Percentiles rank a stretch among this genome's conserved stretches.
These are phyloP conservation scores for Syngnathoides biaculeatus DNA, from an alignment of 2,113 vertebrate species.

Conservation along the genomic window DNA sequence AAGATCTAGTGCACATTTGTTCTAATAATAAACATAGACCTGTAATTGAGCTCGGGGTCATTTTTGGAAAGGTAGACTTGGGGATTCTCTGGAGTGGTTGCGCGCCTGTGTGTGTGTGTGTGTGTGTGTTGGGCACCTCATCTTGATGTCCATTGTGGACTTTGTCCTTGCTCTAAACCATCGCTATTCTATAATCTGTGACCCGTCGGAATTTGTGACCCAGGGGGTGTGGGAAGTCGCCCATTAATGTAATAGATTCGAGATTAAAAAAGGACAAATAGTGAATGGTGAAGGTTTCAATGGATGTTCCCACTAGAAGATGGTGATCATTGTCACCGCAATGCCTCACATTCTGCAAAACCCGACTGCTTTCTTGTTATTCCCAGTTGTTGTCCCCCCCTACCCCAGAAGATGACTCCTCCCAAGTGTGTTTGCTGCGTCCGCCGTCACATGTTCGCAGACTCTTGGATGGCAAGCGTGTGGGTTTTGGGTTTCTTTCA, in stretches of 20 bases:
- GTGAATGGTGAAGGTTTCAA: too few relatives aligned
- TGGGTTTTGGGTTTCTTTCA: conserved; percentile 78
- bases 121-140: background rate
- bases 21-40: conserved; percentile 43
- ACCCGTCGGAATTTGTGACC: too few relatives aligned
- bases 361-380: too few relatives aligned
- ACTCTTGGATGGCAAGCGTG: conserved; percentile 71
- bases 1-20: conserved; percentile 26
- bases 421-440: conserved; percentile 44
- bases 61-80: conserved; percentile 41
- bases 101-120: conserved; percentile 10
- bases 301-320: too few relatives aligned
- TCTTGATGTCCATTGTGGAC: conserved; percentile 32
- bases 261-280: too few relatives aligned
- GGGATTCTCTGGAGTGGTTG: conserved; percentile 21
- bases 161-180: conserved; percentile 16
- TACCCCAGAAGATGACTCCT: conserved; percentile 34
- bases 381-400: background rate
- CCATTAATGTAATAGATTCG: too few relatives aligned
- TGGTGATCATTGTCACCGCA: too few relatives aligned
- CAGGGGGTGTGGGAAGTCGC: too few relatives aligned
- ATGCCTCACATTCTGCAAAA: too few relatives aligned
- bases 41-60: conserved; percentile 48
- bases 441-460: conserved; percentile 70
- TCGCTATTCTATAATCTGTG: too few relatives aligned